Evolutionary conservation across 2,888 invertebrate species (phyloP).

Genomic region (Glaucopsyche alexis): DNA sequence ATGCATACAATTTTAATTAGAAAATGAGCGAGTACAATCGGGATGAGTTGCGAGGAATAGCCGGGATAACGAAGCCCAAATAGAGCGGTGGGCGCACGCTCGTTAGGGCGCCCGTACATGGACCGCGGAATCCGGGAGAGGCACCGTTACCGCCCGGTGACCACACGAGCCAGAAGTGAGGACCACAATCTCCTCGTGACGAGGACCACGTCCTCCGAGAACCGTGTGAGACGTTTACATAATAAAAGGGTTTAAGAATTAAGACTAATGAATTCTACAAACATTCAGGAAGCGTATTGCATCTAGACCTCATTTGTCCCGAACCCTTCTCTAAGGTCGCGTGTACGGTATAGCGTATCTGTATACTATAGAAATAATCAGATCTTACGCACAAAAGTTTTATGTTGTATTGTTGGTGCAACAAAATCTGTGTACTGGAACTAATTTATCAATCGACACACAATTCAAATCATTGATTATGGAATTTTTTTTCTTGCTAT

Average conservation of each 20-base stretch:
- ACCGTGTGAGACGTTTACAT: neutral
- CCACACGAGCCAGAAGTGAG: neutral
- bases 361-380: too few species aligned
- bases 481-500: neutral
- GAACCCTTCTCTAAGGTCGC: too few species aligned
- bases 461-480: neutral
- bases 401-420: too few species aligned
- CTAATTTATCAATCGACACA: neutral
- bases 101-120: slow-evolving; percentile 5
- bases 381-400: too few species aligned
- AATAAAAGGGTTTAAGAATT: too few species aligned
- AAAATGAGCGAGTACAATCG: neutral
- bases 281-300: too few species aligned
- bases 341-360: too few species aligned
- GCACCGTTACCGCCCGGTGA: neutral
- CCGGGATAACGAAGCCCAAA: slow-evolving; percentile 5
- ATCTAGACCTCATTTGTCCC: too few species aligned
- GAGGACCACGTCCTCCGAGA: neutral
- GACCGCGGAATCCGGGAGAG: slow-evolving; percentile 9
- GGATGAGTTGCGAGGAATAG: neutral
- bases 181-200: neutral
- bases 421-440: neutral
- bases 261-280: too few species aligned
- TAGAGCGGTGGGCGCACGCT: slow-evolving; percentile 4
- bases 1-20: neutral